phyloP scores from a whole-genome alignment of 2,797 vertebrate genomes.

The Podarcis siculus region DNA sequence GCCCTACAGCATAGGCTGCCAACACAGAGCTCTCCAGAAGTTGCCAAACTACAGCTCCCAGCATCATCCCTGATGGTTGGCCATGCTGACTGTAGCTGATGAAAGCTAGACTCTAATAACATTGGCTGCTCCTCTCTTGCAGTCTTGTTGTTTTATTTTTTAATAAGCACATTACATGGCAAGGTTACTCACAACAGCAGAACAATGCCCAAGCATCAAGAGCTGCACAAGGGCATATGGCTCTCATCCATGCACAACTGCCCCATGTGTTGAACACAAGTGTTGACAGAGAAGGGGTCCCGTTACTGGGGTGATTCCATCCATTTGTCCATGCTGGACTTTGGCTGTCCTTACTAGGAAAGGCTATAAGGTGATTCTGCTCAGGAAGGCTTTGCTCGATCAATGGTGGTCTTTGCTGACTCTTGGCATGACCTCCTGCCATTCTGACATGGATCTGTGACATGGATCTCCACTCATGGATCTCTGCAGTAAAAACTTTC shows the following conservation, averaged over 20 bases:
- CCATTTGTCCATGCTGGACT: background rate
- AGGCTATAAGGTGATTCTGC: background rate
- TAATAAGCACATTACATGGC: background rate
- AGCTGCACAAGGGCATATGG: background rate
- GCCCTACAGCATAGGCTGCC: background rate
- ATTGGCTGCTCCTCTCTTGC: too few relatives aligned
- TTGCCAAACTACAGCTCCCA: too few relatives aligned
- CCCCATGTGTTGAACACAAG: background rate
- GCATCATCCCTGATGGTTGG: too few relatives aligned
- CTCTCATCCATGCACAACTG: background rate
- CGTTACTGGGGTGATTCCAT: background rate
- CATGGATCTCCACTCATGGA: background rate
- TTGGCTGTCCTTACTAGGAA: background rate
- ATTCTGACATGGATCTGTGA: background rate
- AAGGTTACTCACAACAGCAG: background rate
- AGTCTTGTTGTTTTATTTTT: too few relatives aligned
- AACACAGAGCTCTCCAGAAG: too few relatives aligned
- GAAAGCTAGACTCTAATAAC: too few relatives aligned
- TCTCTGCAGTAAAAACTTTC: background rate
- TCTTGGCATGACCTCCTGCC: background rate
- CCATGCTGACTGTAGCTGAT: too few relatives aligned
- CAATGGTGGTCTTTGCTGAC: background rate
- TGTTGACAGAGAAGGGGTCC: background rate
- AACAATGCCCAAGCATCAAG: background rate
- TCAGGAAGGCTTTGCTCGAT: background rate